Percentiles rank a stretch among this genome's conserved stretches.
These are phyloP conservation scores for Nothobranchius furzeri DNA, from an alignment of 2,113 vertebrate genomes.

Conservation along the genomic window DNA sequence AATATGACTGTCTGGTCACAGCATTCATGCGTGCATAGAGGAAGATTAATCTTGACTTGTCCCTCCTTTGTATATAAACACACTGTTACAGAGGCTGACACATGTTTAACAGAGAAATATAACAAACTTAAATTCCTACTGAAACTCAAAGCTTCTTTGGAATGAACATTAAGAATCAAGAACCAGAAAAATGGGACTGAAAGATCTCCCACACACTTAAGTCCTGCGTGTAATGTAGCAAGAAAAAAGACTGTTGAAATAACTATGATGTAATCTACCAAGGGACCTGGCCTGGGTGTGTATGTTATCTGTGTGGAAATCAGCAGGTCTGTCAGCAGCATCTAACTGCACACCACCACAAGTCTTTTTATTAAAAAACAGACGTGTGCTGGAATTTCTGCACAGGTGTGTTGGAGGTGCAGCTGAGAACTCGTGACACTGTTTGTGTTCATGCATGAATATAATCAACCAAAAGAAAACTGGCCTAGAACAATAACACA, in stretches of 20 bases:
- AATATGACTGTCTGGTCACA: constrained; percentile 12
- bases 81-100: not conserved
- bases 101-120: constrained; percentile 12
- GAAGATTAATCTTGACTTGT: constrained; percentile 9
- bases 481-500: not conserved
- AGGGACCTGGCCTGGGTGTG: constrained; percentile 47
- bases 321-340: constrained; percentile 65
- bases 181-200: not conserved
- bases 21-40: not conserved
- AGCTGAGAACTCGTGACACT: constrained; percentile 15
- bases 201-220: constrained; percentile 11
- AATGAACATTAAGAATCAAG: not conserved
- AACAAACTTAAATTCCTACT: not conserved
- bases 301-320: constrained; percentile 63
- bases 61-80: not conserved
- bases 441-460: constrained; percentile 21
- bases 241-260: constrained; percentile 55
- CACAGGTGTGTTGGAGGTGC: constrained; percentile 53
- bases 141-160: not conserved
- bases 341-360: constrained; percentile 55
- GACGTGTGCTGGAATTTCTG: constrained; percentile 47
- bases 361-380: constrained; percentile 69
- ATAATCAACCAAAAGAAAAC: not conserved
- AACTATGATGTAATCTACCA: constrained; percentile 58
- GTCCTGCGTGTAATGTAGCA: constrained; percentile 7